Evolutionary conservation across 2,797 vertebrate species (phyloP), one percentile per base, ranked within the genome.

Genomic region (Chlorospingus flavigularis): DNA sequence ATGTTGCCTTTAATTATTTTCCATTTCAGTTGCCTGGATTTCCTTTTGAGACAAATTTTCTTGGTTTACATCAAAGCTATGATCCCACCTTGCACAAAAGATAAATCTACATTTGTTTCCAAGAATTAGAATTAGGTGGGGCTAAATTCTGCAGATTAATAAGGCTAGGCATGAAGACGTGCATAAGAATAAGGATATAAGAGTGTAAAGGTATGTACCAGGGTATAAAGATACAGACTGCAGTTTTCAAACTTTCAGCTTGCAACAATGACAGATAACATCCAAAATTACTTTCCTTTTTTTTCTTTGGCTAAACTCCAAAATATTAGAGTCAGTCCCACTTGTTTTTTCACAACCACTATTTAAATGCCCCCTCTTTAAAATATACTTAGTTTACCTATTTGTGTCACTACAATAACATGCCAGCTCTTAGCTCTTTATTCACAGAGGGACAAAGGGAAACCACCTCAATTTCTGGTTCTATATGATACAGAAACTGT

Each of bases 1-100:
- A 74, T 43, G 35, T 62, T 92, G 30, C 28, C 43, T 68, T 74
- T 74, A 91, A 57, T 88, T 86, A 80, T 66, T 90, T 93, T 63
- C 23, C 24, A 21, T 71, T 91, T 80, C 58, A 65, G 30, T 77
- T 91, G n/a, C 23, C 37, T 91, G 42, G 43, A 85, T 77, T 80
- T 84, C 67, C 62, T 88, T 88, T 40, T 58, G 72, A 74, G 61
- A 86, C 68, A 35, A 13, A n/a, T 50, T 21, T 83, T 67, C 55
- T 74, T 83, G 37, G 39, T 60, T 74, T 72, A 47, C 28, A 43
- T 50, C 16, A 67, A 61, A 23, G 14, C 30, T 57, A 57, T 3
- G 13, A 28, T 50, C 24, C 42, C 71, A 19, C 42, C n/a, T 71
- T 65, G 20, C 26, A 31, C n/a, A 61, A 57, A 77, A 42, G 10